Percentiles rank a stretch among this genome's conserved stretches.
Conservation (phyloP, 2,113 vertebrate species). For the Anseranas semipalmata region DNA sequence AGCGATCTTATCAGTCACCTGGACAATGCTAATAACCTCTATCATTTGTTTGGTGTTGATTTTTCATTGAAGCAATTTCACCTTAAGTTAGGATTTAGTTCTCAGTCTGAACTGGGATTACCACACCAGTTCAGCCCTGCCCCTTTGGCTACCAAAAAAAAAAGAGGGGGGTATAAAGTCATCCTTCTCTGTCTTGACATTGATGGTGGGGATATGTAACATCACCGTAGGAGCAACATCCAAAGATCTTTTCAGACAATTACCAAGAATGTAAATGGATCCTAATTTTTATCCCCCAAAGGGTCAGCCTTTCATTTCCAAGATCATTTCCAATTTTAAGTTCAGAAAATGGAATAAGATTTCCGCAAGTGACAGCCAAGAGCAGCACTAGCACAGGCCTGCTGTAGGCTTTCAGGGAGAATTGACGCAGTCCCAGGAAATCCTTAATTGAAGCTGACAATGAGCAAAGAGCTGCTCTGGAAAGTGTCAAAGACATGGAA, state of each 20-base stretch:
- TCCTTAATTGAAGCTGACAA: not conserved
- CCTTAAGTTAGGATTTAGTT: not conserved
- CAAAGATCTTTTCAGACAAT: not conserved
- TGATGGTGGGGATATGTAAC: not conserved
- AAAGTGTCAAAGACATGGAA: slow-evolving; percentile 8
- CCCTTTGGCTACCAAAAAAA: not conserved
- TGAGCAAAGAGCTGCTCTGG: slow-evolving; percentile 17
- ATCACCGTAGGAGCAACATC: not conserved
- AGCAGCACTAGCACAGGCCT: not conserved
- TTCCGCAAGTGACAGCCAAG: not conserved
- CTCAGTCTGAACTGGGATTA: not conserved
- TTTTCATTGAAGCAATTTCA: not conserved
- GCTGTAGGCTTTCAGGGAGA: not conserved
- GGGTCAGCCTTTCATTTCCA: not conserved
- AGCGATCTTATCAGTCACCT: not conserved
- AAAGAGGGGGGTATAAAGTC: rapidly evolving
- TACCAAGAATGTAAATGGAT: not conserved
- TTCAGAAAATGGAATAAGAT: not conserved
- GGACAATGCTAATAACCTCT: not conserved
- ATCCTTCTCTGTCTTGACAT: not conserved
- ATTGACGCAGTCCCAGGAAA: not conserved
- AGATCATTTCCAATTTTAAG: not conserved
- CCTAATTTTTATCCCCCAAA: not conserved
- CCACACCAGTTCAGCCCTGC: not conserved
- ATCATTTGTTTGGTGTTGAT: not conserved